phyloP scores from a whole-genome alignment of 2,113 vertebrate species.

The Entelurus aequoreus region DNA sequence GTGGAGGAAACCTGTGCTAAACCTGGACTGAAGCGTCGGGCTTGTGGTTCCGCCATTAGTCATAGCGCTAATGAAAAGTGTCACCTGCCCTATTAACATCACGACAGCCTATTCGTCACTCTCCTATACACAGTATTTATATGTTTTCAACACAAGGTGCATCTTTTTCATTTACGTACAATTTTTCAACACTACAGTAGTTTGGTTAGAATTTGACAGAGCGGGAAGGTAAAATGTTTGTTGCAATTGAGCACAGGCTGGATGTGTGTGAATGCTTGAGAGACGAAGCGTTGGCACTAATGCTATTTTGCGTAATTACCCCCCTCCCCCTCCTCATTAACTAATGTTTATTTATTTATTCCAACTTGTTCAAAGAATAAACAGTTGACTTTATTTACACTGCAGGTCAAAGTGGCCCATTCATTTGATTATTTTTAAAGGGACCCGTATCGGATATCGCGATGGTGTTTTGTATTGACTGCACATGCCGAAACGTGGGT shows the following conservation, averaged over 20 bases:
- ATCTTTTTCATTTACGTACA: conserved; percentile 15
- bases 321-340: neutral
- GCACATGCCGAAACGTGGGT: too few relatives aligned
- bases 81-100: conserved; percentile 44
- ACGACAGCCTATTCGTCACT: conserved; percentile 47
- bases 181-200: neutral
- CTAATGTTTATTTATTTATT: neutral
- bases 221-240: conserved; percentile 55
- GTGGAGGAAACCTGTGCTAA: conserved; percentile 35
- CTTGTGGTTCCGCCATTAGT: conserved; percentile 58
- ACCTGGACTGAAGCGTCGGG: conserved; percentile 52
- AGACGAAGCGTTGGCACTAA: neutral
- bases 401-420: neutral
- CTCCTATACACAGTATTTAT: conserved; percentile 2
- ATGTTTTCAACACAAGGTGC: conserved; percentile 29
- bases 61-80: conserved; percentile 52
- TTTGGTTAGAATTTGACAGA: conserved; percentile 6
- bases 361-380: neutral
- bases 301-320: neutral
- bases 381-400: neutral
- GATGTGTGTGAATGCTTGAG: conserved; percentile 17
- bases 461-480: too few relatives aligned
- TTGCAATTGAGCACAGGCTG: conserved; percentile 68
- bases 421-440: neutral
- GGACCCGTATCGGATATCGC: too few relatives aligned